Evolutionary conservation across 2,113 vertebrate genomes (phyloP).

Genomic region (Fulica atra): DNA sequence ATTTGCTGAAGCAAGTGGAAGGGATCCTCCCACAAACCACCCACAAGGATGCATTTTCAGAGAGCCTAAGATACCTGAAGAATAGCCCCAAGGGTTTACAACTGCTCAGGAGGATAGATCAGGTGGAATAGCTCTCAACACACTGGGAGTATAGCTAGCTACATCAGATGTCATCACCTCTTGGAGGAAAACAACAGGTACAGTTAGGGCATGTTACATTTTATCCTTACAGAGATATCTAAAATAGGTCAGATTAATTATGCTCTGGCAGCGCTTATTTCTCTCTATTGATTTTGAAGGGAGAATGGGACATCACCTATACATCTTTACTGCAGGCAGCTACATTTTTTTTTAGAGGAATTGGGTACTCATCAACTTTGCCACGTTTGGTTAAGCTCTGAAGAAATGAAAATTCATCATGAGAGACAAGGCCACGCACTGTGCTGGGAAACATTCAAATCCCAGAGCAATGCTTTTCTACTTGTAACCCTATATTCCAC

Average conservation of each 20-base stretch:
- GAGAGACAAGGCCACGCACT: background rate
- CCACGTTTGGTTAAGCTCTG: background rate
- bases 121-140: background rate
- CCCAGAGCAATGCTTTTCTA: background rate
- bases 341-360: background rate
- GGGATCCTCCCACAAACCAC: background rate
- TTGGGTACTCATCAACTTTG: rapidly evolving
- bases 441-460: background rate
- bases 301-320: background rate
- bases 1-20: background rate
- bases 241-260: background rate
- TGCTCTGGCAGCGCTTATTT: background rate
- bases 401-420: background rate
- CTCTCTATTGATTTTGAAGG: background rate
- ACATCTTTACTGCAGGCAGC: background rate
- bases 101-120: background rate
- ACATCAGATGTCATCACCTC: background rate
- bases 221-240: background rate
- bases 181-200: background rate
- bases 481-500: background rate
- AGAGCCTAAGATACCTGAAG: background rate
- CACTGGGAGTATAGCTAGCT: background rate
- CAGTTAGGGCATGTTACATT: background rate
- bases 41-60: background rate
- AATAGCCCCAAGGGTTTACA: background rate